A percentile compares a stretch with the other conserved stretches of the same genome.
phyloP scores from a whole-genome alignment of 2,113 vertebrate genomes.

The Haliaeetus leucogaster region DNA sequence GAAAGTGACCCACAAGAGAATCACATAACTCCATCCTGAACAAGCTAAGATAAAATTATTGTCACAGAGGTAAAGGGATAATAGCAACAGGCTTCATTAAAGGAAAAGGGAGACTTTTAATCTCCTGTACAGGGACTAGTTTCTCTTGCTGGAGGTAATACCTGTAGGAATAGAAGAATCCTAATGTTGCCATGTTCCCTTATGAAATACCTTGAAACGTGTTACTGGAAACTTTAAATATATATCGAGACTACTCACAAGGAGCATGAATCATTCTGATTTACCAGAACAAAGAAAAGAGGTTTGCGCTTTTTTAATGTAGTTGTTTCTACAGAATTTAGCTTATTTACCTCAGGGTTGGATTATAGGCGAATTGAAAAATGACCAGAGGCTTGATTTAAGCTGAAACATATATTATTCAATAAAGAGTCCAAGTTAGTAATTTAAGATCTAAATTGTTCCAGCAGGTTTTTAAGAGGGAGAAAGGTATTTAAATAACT shows the following conservation, averaged over 20 bases:
- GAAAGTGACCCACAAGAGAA: background rate
- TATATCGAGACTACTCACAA: background rate
- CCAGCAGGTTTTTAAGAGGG: background rate
- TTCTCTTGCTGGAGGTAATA: background rate
- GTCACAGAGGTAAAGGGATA: background rate
- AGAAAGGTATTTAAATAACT: background rate
- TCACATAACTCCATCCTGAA: background rate
- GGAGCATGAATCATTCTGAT: background rate
- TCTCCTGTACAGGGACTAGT: background rate
- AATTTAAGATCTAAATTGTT: background rate
- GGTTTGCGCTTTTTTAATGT: background rate
- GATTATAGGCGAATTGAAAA: background rate
- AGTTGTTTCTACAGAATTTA: background rate
- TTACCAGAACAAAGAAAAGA: background rate
- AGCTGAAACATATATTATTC: background rate
- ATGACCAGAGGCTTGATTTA: background rate
- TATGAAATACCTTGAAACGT: background rate
- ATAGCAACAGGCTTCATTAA: background rate
- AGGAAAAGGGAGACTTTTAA: background rate
- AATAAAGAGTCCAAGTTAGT: background rate
- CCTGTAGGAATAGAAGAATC: background rate
- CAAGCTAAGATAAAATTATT: background rate
- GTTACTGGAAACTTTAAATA: background rate
- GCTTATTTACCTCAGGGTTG: background rate
- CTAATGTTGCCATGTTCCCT: background rate